Conservation (phyloP, 2,113 vertebrate species). For the Hirundichthys speculiger region DNA sequence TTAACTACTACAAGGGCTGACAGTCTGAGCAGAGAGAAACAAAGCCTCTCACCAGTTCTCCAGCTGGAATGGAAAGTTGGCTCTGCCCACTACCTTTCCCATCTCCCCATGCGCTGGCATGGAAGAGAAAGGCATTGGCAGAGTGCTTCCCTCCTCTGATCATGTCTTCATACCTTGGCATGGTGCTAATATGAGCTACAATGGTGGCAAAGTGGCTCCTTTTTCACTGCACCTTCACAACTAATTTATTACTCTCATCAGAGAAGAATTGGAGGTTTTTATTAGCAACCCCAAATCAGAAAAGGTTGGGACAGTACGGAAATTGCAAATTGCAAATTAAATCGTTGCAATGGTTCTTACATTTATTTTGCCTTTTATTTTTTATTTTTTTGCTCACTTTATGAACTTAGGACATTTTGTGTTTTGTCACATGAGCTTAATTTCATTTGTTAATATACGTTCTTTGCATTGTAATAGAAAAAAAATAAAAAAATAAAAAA, state of each 20-base stretch:
- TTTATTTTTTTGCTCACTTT: too few relatives aligned
- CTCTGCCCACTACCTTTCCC: constrained; percentile 56
- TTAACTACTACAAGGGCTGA: constrained; percentile 40
- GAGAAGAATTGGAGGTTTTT: background rate
- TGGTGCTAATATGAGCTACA: constrained; percentile 44
- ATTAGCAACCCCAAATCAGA: background rate
- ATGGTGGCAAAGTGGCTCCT: constrained; percentile 43
- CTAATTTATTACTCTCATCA: constrained; percentile 10
- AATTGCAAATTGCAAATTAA: background rate
- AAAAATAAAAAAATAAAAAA: too few relatives aligned
- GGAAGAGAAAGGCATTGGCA: constrained; percentile 56
- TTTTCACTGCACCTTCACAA: constrained; percentile 32
- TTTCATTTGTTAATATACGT: too few relatives aligned
- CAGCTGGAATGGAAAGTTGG: constrained; percentile 80
- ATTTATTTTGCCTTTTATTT: too few relatives aligned
- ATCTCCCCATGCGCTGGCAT: constrained; percentile 69
- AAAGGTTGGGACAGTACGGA: background rate
- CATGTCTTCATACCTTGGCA: constrained; percentile 68
- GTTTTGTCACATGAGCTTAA: too few relatives aligned
- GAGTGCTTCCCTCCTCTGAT: constrained; percentile 59
- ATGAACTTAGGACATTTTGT: too few relatives aligned
- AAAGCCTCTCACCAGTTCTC: constrained; percentile 66
- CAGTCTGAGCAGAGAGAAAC: constrained; percentile 60
- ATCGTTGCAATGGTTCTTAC: background rate
- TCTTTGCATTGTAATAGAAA: too few relatives aligned